A percentile compares a stretch with the other conserved stretches of the same genome.
Evolutionary conservation across 2,888 invertebrate genomes (phyloP).

Genomic region (Cheilosia variabilis): DNA sequence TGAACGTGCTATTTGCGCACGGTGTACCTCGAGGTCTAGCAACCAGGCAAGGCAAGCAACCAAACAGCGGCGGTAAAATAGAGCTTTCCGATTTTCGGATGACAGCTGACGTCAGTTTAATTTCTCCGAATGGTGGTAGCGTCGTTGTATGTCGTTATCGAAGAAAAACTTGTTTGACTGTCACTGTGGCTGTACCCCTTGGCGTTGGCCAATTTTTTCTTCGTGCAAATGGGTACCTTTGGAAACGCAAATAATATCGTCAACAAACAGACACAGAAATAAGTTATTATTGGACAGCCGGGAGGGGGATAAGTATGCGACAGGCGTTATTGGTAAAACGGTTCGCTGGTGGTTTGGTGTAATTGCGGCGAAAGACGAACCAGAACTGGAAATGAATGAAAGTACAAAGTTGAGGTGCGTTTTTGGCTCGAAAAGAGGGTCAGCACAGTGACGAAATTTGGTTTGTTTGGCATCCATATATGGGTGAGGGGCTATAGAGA

Average conservation of each 20-base stretch:
- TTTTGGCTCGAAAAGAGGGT: constrained; percentile 4
- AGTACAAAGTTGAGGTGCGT: constrained; percentile 5
- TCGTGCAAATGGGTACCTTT: not conserved
- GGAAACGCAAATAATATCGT: not conserved
- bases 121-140: constrained; percentile 20
- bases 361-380: not conserved
- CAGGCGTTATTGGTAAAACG: constrained; percentile 1
- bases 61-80: constrained; percentile 27
- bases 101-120: constrained; percentile 33
- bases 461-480: too few relatives aligned
- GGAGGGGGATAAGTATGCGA: not conserved
- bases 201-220: constrained; percentile 21
- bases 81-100: constrained; percentile 52
- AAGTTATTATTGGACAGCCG: not conserved
- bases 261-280: not conserved
- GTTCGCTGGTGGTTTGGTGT: not conserved
- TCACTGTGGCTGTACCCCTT: not conserved
- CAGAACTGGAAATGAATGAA: constrained; percentile 7
- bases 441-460: not conserved
- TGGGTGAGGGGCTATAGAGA: too few relatives aligned
- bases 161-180: constrained; percentile 9
- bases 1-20: constrained; percentile 40
- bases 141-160: not conserved
- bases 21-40: constrained; percentile 13
- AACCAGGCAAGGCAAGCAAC: not conserved